These are phyloP conservation scores for Falco punctatus DNA, from an alignment of 2,113 vertebrate species.

Conservation along the genomic window DNA sequence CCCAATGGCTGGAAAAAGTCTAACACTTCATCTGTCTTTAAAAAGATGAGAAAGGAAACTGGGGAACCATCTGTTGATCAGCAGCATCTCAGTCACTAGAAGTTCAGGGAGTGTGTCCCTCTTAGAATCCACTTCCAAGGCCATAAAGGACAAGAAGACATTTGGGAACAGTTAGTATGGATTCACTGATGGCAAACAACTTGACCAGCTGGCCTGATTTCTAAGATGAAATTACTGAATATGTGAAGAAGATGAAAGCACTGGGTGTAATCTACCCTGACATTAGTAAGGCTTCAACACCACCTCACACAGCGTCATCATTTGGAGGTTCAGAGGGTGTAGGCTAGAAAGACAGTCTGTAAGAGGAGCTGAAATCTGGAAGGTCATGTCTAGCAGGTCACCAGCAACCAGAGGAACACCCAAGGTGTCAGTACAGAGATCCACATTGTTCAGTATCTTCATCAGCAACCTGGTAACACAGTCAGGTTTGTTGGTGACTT, in stretches of 20 bases:
- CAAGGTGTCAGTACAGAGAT: not conserved
- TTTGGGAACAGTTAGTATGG: not conserved
- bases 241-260: not conserved
- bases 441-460: not conserved
- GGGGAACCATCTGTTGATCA: not conserved
- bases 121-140: not conserved
- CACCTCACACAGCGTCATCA: not conserved
- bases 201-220: not conserved
- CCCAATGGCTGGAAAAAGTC: not conserved
- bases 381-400: not conserved
- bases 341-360: not conserved
- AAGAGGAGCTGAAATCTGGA: not conserved
- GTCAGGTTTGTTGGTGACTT: not conserved
- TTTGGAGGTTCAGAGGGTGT: not conserved
- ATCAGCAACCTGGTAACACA: not conserved
- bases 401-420: not conserved
- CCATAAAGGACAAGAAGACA: not conserved
- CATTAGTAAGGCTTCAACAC: not conserved
- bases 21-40: not conserved
- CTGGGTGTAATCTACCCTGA: not conserved
- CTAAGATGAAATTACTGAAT: not conserved
- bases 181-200: not conserved
- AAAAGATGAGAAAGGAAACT: not conserved
- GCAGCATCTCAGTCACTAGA: not conserved
- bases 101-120: not conserved